Percentiles rank a stretch among this genome's conserved stretches.
Conservation (phyloP, 2,888 invertebrate species). For the Sipha maydis region DNA sequence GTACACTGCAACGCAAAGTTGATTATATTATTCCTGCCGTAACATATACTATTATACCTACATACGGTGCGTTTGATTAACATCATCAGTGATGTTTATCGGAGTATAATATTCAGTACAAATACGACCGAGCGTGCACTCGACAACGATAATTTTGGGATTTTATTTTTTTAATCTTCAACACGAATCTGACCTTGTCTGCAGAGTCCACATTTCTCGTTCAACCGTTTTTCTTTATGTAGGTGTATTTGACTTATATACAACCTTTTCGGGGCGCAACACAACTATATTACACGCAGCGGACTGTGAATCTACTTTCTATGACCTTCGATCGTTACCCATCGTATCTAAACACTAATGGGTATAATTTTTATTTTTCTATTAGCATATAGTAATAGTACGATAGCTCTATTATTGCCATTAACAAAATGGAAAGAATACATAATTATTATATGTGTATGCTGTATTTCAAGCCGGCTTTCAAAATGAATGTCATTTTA, state of each 20-base stretch:
- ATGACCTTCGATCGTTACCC: conserved; percentile 35
- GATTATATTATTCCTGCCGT: too few relatives aligned
- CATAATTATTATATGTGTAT: too few relatives aligned
- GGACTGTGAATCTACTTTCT: conserved; percentile 41
- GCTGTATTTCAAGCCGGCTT: too few relatives aligned
- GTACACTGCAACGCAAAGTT: too few relatives aligned
- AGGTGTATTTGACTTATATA: too few relatives aligned
- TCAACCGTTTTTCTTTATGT: background rate
- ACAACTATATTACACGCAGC: background rate
- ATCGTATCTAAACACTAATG: background rate
- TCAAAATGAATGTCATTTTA: too few relatives aligned
- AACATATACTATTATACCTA: background rate
- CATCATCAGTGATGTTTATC: background rate
- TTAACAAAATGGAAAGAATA: too few relatives aligned
- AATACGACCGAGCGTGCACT: background rate
- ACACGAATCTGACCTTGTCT: conserved; percentile 36
- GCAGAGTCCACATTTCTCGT: conserved; percentile 43
- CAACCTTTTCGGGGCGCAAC: conserved; percentile 22
- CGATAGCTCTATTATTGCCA: too few relatives aligned
- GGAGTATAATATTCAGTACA: background rate
- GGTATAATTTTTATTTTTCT: background rate
- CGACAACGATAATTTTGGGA: background rate
- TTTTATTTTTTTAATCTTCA: conserved; percentile 4
- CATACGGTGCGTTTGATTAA: background rate
- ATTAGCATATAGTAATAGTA: background rate